Evolutionary conservation across 1,140 invertebrate species (phyloP).

Genomic region (Rhagoletis zephyria): DNA sequence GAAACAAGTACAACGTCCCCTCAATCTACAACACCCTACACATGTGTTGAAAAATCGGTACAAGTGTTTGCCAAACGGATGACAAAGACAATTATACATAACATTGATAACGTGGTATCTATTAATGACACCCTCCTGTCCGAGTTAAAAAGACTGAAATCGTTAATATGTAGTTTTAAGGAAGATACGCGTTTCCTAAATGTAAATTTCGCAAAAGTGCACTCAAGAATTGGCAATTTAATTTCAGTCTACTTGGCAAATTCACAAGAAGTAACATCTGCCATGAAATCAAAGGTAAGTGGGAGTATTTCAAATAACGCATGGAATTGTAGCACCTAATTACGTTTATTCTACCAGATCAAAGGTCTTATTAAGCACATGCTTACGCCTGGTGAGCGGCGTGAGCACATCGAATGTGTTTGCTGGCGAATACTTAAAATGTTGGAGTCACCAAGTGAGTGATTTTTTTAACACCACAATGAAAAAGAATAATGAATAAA

Average conservation of each 20-base stretch:
- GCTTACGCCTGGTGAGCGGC: conserved; percentile 59
- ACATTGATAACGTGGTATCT: conserved; percentile 69
- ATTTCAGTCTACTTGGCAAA: conserved; percentile 75
- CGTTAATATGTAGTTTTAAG: conserved; percentile 80
- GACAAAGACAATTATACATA: conserved; percentile 74
- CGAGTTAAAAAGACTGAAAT: conserved; percentile 79
- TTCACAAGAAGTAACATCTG: conserved; percentile 62
- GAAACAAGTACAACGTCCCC: conserved; percentile 28
- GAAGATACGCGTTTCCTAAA: conserved; percentile 77
- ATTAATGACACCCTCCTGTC: conserved; percentile 75
- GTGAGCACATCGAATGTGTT: conserved; percentile 66
- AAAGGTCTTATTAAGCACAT: conserved; percentile 61
- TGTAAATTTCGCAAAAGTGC: conserved; percentile 78
- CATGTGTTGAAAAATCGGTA: conserved; percentile 79
- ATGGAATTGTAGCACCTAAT: background rate
- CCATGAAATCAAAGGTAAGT: conserved; percentile 55
- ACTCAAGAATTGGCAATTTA: conserved; percentile 78
- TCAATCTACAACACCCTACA: conserved; percentile 73
- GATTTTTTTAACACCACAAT: background rate
- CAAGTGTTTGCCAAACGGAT: conserved; percentile 81
- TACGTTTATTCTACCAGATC: conserved; percentile 57
- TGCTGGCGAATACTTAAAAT: conserved; percentile 61
- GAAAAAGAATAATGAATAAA: background rate
- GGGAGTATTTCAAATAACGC: background rate
- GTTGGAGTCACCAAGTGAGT: conserved; percentile 59